These are phyloP conservation scores for Colletes collaris DNA, from an alignment of 2,888 invertebrate genomes.

Conservation along the genomic window DNA sequence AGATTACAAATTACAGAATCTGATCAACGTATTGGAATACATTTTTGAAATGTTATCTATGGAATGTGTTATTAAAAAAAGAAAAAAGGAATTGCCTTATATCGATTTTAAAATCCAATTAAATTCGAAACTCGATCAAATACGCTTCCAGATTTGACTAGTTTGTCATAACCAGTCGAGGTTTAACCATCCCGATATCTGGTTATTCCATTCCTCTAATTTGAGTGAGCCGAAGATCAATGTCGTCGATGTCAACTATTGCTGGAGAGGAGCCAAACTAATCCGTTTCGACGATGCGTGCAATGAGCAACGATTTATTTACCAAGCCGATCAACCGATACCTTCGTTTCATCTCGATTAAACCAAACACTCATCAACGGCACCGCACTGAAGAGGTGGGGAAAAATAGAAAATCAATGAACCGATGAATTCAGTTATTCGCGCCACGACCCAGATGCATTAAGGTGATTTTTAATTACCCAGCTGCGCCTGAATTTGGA, in stretches of 20 bases:
- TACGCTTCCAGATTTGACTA: neutral
- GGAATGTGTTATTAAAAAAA: too few species aligned
- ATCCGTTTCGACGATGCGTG: constrained; percentile 70
- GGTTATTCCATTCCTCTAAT: constrained; percentile 57
- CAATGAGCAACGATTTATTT: constrained; percentile 72
- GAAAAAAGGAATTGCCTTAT: too few species aligned
- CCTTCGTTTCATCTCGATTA: constrained; percentile 51
- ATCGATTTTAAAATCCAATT: neutral
- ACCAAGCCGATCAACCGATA: constrained; percentile 55
- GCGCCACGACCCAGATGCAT: constrained; percentile 41
- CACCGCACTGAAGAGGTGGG: neutral
- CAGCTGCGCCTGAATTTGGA: constrained; percentile 22
- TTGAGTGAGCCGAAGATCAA: constrained; percentile 68
- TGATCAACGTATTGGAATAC: too few species aligned
- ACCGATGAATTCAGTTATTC: constrained; percentile 49
- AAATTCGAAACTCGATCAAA: neutral
- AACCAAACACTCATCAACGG: constrained; percentile 39
- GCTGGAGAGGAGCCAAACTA: constrained; percentile 70
- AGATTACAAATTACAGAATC: too few species aligned
- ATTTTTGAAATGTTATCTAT: too few species aligned
- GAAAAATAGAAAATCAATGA: constrained; percentile 52
- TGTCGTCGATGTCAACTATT: constrained; percentile 63
- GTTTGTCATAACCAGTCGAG: neutral
- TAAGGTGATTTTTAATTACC: constrained; percentile 54
- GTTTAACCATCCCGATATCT: neutral